Base-by-base conservation (phyloP, 1,140 invertebrate genomes). In the Trypoxylus dichotomus region DNA sequence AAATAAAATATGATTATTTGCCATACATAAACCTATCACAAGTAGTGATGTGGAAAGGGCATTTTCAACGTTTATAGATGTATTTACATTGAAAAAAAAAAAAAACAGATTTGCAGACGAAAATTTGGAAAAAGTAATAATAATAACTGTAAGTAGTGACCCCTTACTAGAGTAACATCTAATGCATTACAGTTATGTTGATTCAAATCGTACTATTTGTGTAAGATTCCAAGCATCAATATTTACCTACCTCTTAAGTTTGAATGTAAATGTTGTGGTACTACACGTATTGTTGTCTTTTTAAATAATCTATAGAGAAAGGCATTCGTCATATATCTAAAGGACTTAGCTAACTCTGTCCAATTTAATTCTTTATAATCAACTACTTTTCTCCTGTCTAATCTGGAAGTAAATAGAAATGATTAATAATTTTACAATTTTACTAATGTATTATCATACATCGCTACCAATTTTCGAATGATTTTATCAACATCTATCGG, bases 281-380 rank as follows among this genome's bases (percentile, higher is more conserved):
- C 60, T 7, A 27, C 7, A 68, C n/a, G 2, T 60, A 21, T 6
- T 2, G 5, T 68, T 11, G 60, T 25, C 60, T 24, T 68, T 21
- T 68, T 68, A 68, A 68, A 68, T 27, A 68, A 27, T 29, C 60
- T 68, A 29, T 68, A 25, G 1, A 68, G 25, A 29, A 68, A 68
- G 8, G 0, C 21, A 8, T 21, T 2, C 0, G 60, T 68, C 6
- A 68, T 13, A 68, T 68, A 21, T 27, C 25, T 68, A 29, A 68
- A 68, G 2, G 21, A 21, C 24, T 6, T 3, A 19, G 27, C 60
- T 68, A 68, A 24, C 21, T 68, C 11, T 29, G 21, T 25, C 60
- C 60, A 68, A 68, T 68, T 68, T 24, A 68, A 24, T 27, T 68
- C 24, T 68, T 21, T 68, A 29, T 68, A 68, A 29, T 68, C 60